Base-by-base conservation (phyloP, 2,113 vertebrate species). In the Triplophysa dalaica region DNA sequence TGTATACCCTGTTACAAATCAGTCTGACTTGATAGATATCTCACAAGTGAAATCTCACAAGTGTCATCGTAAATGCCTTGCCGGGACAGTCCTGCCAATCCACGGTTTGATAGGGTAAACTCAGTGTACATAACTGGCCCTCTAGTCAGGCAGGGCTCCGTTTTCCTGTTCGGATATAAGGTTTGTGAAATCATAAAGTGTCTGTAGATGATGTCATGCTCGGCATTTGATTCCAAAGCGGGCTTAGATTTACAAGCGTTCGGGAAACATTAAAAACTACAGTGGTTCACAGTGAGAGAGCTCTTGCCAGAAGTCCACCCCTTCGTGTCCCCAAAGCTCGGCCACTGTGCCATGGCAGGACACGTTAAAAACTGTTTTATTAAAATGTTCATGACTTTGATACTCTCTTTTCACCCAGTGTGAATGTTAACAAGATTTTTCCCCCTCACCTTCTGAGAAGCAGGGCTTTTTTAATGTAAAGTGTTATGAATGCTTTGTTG, bases 181-280 rank as follows among this genome's bases (percentile, higher is more conserved):
- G 83, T 88, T 77, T 66, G 41, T 63, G 48, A 80, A 82, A 79
- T 65, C 86, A 85, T 21, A 85, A 87, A 81, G 79, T 81, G 79
- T 87, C 78, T 86, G 66, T n/a, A n/a, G 66, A 74, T 92, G 91
- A 93, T 88, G 87, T 91, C 89, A 93, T 88, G 76, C 75, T 90
- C 91, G 90, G 89, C 89, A 82, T 79, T 61, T 43, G 70, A 76
- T 84, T 87, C 85, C 85, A 87, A 77, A 82, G 65, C 89, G 84
- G 86, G 86, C 82, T 90, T 88, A 79, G 86, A 87, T 92, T 92
- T 90, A 91, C 88, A 87, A 89, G 88, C 88, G 77, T 88, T 89
- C n/a, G 80, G 86, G 87, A 90, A 91, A 86, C 86, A 86, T 89
- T 86, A 85, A 90, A 91, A 91, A 87, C 75, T 85, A 84, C 78